Evolutionary conservation across 1,140 invertebrate genomes (phyloP).

Genomic region (Samia ricini): DNA sequence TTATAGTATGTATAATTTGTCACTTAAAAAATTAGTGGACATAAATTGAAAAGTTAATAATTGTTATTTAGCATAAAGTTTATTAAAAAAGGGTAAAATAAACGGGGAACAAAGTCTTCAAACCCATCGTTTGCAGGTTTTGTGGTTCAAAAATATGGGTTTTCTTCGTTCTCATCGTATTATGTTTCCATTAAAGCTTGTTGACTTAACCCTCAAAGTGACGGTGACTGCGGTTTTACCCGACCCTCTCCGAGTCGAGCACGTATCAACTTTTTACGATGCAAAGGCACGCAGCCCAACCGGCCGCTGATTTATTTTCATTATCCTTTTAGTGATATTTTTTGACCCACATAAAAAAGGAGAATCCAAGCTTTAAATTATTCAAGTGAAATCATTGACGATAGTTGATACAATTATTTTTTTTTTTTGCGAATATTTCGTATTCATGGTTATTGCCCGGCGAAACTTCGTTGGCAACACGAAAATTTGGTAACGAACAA

Average conservation of each 20-base stretch:
- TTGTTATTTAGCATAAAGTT: too few relatives aligned
- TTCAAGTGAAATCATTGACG: constrained; percentile 28
- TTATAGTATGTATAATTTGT: too few relatives aligned
- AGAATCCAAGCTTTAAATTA: constrained; percentile 33
- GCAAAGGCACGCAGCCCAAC: constrained; percentile 31
- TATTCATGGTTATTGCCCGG: constrained; percentile 16
- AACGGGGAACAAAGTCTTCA: constrained; percentile 43
- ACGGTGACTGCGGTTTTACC: constrained; percentile 34
- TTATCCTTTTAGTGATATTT: constrained; percentile 44
- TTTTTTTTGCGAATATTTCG: constrained; percentile 21
- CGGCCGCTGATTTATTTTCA: constrained; percentile 53
- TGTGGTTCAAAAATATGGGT: constrained; percentile 45
- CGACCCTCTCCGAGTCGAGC: constrained; percentile 22
- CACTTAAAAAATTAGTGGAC: too few relatives aligned
- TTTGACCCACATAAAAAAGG: constrained; percentile 30
- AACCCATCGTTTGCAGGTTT: constrained; percentile 55
- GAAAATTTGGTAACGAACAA: constrained; percentile 39
- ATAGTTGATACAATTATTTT: constrained; percentile 16
- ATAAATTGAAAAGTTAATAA: too few relatives aligned
- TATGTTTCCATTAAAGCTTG: constrained; percentile 66
- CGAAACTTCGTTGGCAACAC: constrained; percentile 18
- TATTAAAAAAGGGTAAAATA: constrained; percentile 26
- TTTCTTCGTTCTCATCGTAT: constrained; percentile 49
- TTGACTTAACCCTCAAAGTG: constrained; percentile 56
- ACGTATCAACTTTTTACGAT: constrained; percentile 54